Conservation (phyloP, 2,113 vertebrate species). For the Halichoeres trimaculatus region DNA sequence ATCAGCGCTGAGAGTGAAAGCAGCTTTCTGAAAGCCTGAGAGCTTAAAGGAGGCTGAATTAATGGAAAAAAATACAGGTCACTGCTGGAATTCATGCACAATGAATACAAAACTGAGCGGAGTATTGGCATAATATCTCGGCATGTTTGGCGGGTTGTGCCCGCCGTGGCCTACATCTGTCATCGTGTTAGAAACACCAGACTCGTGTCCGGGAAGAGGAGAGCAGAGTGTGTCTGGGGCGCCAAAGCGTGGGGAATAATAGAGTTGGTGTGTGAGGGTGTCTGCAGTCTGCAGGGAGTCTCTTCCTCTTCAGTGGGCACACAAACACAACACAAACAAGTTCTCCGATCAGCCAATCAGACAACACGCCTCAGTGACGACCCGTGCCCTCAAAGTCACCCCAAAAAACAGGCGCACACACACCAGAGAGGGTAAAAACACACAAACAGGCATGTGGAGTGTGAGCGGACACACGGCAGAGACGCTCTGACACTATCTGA, state of each 20-base stretch:
- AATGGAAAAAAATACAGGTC: constrained; percentile 15
- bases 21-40: background rate
- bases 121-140: constrained; percentile 11
- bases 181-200: constrained; percentile 54
- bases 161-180: constrained; percentile 66
- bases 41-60: background rate
- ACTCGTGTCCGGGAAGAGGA: constrained; percentile 46
- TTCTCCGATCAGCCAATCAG: constrained; percentile 67
- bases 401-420: constrained; percentile 22
- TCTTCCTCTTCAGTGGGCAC: constrained; percentile 70
- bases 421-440: constrained; percentile 22
- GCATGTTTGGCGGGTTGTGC: constrained; percentile 41
- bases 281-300: constrained; percentile 70
- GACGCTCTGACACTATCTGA: constrained; percentile 63
- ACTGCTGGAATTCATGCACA: background rate
- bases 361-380: constrained; percentile 34
- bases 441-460: constrained; percentile 28
- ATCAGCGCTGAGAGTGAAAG: constrained; percentile 17
- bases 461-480: constrained; percentile 61
- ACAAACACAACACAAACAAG: constrained; percentile 69
- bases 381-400: constrained; percentile 67
- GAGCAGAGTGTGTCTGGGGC: constrained; percentile 60
- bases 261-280: constrained; percentile 19
- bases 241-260: constrained; percentile 47
- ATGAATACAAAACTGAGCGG: background rate